Evolutionary conservation across 2,888 invertebrate genomes (phyloP).

Genomic region (Drosophila subsilvestris): DNA sequence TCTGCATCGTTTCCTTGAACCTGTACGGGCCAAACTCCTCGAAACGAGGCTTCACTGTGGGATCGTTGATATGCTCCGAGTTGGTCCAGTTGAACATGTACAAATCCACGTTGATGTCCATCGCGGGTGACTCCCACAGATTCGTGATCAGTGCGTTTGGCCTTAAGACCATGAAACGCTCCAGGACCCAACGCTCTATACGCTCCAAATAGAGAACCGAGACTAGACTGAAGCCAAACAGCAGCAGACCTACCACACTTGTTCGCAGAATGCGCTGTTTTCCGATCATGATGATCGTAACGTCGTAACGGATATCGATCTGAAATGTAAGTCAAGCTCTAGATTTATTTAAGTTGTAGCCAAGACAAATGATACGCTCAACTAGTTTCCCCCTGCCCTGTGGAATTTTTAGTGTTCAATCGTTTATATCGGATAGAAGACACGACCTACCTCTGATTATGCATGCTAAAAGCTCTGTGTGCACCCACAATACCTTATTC

Average conservation of each 20-base stretch:
- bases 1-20: constrained; percentile 87
- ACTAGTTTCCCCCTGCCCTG: not conserved
- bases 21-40: constrained; percentile 87
- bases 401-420: not conserved
- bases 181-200: constrained; percentile 50
- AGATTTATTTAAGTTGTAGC: not conserved
- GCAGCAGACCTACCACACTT: constrained; percentile 53
- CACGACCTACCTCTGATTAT: not conserved
- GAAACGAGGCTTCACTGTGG: constrained; percentile 85
- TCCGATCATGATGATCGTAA: constrained; percentile 56
- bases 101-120: constrained; percentile 87
- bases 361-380: not conserved
- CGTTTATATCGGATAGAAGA: not conserved
- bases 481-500: no score
- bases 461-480: not conserved
- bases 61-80: constrained; percentile 86
- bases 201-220: constrained; percentile 55
- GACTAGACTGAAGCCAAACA: constrained; percentile 43
- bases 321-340: constrained; percentile 10
- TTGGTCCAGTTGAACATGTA: constrained; percentile 93
- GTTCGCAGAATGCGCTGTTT: constrained; percentile 61
- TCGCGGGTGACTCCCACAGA: constrained; percentile 87
- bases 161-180: constrained; percentile 86
- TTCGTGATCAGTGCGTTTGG: constrained; percentile 84
- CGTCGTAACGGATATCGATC: not conserved